Percentiles rank a stretch among this genome's conserved stretches.
These are phyloP conservation scores for Colinus virginianus DNA, from an alignment of 2,113 vertebrate genomes.

Conservation along the genomic window DNA sequence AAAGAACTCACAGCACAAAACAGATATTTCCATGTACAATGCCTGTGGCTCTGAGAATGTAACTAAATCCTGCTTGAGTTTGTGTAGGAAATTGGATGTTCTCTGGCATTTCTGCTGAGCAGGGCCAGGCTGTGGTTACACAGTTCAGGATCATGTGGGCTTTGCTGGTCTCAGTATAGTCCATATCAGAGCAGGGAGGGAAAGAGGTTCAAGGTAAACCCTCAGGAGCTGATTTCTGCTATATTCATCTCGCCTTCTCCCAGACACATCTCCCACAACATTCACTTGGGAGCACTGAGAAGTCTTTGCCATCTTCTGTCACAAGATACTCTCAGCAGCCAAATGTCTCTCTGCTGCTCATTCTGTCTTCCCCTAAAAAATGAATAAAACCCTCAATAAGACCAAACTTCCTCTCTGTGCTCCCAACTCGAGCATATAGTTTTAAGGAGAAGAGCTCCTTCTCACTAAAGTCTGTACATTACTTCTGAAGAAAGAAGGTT, in stretches of 20 bases:
- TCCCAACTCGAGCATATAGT: background rate
- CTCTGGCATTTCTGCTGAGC: background rate
- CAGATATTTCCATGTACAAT: background rate
- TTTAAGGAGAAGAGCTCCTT: background rate
- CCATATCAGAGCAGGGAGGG: background rate
- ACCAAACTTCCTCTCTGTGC: background rate
- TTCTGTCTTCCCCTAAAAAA: background rate
- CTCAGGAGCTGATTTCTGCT: background rate
- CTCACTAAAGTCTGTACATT: background rate
- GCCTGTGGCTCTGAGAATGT: background rate
- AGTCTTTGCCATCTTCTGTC: background rate
- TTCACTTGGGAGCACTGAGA: background rate
- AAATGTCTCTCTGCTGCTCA: background rate
- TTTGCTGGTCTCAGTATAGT: background rate
- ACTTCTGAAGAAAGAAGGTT: background rate
- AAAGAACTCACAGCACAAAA: background rate
- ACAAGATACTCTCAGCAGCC: background rate
- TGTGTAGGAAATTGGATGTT: background rate
- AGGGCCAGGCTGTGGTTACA: background rate
- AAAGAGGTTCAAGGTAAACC: background rate
- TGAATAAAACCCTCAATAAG: background rate
- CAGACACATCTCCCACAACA: background rate
- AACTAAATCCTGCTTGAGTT: background rate
- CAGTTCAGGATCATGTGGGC: fast-evolving
- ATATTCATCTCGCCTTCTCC: background rate